Base-by-base conservation (phyloP, 2,797 vertebrate species). In the Gallinago stenura region DNA sequence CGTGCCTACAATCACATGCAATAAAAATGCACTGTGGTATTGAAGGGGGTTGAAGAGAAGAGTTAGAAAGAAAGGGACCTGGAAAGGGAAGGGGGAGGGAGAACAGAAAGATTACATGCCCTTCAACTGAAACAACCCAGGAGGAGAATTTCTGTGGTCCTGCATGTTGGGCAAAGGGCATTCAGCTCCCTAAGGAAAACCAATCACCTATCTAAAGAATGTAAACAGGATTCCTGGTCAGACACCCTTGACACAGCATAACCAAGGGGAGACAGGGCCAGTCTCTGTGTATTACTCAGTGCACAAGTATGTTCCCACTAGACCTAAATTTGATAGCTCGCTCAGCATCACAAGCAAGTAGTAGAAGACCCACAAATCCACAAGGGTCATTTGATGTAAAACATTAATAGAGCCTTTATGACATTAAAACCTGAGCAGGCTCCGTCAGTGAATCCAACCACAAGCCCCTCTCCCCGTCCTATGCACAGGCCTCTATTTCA, bases 161-260 rank as follows among this genome's bases (percentile, higher is more conserved):
- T 81, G 58, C 51, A n/a, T 1, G 6, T 22, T 50, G 45, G 75
- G 58, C 69, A 93, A 91, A 91, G 79, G 41, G 48, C 1, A 0
- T 37, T 48, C 48, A 72, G 58, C 51, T 87, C 60, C 57, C 43
- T 30, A 58, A 84, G 0, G 5, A 91, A 87, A 93, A 83, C 20
- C 8, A 46, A 91, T 37, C 70, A 45, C 56, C 43, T 56, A 43
- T 79, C 69, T 82, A 30, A 86, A 57, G 66, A 93, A 92, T 51
- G 65, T 71, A 82, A 96, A 93, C 37, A 86, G 65, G 93, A 94
- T 79, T 83, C 61, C 65, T 57, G 57, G 45, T 68, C 79, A 95
- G 83, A 83, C 57, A 89, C 20, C 57, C 64, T 35, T 68, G 77
- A 62, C 48, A 83, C 18, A 33, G 72, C 9, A 2, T 8, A 78